phyloP scores from a whole-genome alignment of 1,140 invertebrate species.

The Adoxophyes honmai region DNA sequence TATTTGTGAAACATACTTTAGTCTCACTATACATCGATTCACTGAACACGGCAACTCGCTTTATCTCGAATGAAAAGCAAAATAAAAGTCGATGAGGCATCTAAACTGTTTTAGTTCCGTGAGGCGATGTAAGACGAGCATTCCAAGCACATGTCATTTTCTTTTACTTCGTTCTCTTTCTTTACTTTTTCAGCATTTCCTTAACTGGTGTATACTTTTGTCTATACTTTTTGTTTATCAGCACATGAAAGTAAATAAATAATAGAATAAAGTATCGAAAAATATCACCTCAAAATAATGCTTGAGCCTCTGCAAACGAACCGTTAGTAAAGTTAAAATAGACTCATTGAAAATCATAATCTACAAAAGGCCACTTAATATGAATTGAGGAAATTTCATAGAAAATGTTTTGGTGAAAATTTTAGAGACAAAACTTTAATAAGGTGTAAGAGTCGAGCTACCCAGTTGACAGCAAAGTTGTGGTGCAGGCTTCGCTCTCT shows the following conservation, averaged over 20 bases:
- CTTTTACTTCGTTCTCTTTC: constrained; percentile 36
- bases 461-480: not conserved
- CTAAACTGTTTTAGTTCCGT: constrained; percentile 21
- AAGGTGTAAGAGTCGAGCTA: too few species aligned
- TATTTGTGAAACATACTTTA: constrained; percentile 28
- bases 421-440: too few species aligned
- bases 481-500: constrained; percentile 92
- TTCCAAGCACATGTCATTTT: constrained; percentile 49
- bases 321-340: constrained; percentile 11
- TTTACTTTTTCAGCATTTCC: constrained; percentile 37
- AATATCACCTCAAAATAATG: constrained; percentile 25
- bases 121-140: constrained; percentile 52
- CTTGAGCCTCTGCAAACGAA: constrained; percentile 60
- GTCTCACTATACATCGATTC: constrained; percentile 48
- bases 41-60: constrained; percentile 23
- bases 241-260: constrained; percentile 71
- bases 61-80: not conserved
- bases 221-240: constrained; percentile 68
- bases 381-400: constrained; percentile 66
- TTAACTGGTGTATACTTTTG: constrained; percentile 36
- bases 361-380: constrained; percentile 42
- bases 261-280: constrained; percentile 23
- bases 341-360: not conserved
- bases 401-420: too few species aligned
- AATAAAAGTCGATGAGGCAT: not conserved